Evolutionary conservation across 2,797 vertebrate species (phyloP).

Genomic region (Leptatherina wallacei): DNA sequence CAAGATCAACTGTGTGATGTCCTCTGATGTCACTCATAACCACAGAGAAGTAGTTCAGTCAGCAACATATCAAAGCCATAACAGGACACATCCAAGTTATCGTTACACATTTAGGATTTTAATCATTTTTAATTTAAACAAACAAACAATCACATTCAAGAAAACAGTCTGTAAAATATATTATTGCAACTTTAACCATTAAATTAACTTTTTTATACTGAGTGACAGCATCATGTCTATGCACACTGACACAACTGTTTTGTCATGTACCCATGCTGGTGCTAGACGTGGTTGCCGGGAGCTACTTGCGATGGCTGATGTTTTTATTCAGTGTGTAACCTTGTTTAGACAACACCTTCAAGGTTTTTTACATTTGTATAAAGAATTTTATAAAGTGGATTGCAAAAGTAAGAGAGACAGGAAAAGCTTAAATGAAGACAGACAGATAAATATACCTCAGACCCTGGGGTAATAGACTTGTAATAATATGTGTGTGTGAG

Average conservation of each 20-base stretch:
- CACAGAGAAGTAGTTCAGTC: neutral
- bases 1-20: constrained; percentile 13
- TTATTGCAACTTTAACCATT: neutral
- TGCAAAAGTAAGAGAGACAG: constrained; percentile 22
- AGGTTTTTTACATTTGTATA: constrained; percentile 10
- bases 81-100: neutral
- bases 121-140: neutral
- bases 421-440: constrained; percentile 33
- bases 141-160: neutral
- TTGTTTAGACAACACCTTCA: constrained; percentile 29
- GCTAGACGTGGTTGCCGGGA: neutral
- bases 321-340: neutral
- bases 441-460: constrained; percentile 31
- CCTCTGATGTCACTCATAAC: constrained; percentile 3
- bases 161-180: neutral
- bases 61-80: constrained; percentile 1
- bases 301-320: constrained; percentile 1
- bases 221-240: neutral
- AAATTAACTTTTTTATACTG: neutral
- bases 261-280: neutral
- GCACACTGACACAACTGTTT: neutral
- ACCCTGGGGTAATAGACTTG: constrained; percentile 8
- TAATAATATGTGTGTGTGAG: constrained; percentile 11
- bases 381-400: constrained; percentile 24
- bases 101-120: neutral